phyloP scores from a whole-genome alignment of 2,113 vertebrate genomes.

The Melozone crissalis region DNA sequence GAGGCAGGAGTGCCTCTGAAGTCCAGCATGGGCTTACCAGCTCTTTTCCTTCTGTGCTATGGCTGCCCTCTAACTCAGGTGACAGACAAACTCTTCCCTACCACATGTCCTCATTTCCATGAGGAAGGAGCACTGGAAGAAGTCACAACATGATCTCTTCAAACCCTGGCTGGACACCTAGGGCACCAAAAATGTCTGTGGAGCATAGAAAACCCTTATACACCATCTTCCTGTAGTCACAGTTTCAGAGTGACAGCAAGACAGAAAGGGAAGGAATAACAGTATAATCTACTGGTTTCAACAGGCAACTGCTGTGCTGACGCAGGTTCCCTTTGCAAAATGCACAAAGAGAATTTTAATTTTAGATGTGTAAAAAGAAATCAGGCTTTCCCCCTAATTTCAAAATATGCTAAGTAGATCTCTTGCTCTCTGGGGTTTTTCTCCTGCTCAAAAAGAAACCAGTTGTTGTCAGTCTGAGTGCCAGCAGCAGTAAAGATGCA shows the following conservation, averaged over 20 bases:
- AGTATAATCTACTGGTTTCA: background rate
- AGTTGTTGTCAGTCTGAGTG: background rate
- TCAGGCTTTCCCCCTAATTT: background rate
- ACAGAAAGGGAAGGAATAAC: background rate
- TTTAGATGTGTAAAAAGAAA: background rate
- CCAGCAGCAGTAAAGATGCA: background rate
- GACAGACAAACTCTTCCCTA: background rate
- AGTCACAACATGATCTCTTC: background rate
- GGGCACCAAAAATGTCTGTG: rapidly evolving
- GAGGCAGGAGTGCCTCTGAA: background rate
- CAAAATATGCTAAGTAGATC: background rate
- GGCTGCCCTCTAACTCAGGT: background rate
- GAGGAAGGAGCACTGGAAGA: background rate
- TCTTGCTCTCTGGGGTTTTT: background rate
- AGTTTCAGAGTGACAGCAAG: background rate
- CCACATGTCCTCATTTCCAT: background rate
- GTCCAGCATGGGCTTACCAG: background rate
- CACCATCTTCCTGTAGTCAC: background rate
- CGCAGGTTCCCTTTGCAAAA: background rate
- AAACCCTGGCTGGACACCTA: background rate
- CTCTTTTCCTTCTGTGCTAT: background rate
- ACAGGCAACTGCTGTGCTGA: background rate
- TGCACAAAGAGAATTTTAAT: background rate
- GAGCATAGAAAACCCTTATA: background rate
- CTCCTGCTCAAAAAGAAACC: background rate